Base-by-base conservation (phyloP, 1,140 invertebrate genomes). In the Cydia splendana region DNA sequence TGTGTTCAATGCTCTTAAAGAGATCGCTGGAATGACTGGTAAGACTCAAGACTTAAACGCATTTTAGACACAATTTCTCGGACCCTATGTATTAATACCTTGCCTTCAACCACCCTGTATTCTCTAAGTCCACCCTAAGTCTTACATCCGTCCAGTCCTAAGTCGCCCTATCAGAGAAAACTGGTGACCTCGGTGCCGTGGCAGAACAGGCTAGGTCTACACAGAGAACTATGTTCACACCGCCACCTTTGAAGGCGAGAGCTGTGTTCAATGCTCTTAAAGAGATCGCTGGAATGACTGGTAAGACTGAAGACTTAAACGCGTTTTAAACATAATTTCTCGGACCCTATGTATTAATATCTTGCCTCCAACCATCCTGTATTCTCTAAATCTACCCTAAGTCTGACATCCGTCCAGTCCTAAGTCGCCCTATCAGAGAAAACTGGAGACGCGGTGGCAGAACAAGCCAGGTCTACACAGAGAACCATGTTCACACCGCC, bases 141-240 rank as follows among this genome's bases (percentile, higher is more conserved):
- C 24, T 24, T 0, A 24, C 24, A 24, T 24, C 24, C 24, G 24
- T 24, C 24, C 24, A 24, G 24, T 24, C 24, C 24, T 24, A 24
- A 24, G 24, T 24, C 24, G 24, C 24, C 2, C 24, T 24, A 24
- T 24, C 24, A 24, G 24, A 24, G 24, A 92, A 94, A 81, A 95
- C 95, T 81, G 98, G 98, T 4, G 99, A 99, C 94, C 93, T 99
- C 13, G 98, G 98, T 4, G 93, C 97, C n/a, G 97, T 98, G 9
- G 98, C 98, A 4, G 98, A 99, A 94, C 95, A 95, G 79, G 98
- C 98, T 84, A 95, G 97, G 77, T 96, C 96, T 51, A 98, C 96
- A 87, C 99, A 99, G 91, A 94, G 96, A 82, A 98, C 97, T 85
- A 97, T 99, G 95, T 98, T 97, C 86, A 94, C 95, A 81, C 95